Base-by-base conservation (phyloP, 2,888 invertebrate genomes). In the Marasmarcha lunaedactyla region DNA sequence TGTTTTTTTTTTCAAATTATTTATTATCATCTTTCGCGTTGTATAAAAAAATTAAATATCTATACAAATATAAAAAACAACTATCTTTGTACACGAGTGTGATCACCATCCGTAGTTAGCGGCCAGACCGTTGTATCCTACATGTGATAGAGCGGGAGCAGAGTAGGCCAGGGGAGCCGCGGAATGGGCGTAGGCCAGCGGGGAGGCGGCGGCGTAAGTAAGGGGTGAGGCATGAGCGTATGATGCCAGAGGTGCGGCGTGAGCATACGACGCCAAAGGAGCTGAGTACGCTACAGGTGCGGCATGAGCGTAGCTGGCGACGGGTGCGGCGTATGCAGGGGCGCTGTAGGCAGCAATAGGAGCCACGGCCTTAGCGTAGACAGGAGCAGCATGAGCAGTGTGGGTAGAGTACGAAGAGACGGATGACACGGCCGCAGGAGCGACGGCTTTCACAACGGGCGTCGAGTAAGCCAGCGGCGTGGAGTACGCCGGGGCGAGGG, bases 71-170 rank as follows among this genome's bases (percentile, higher is more conserved):
- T 7, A 30, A 6, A 30, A 6, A 30, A 30, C 30, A 30, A 30
- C 30, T 30, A 30, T 10, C 10, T 30, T 30, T 30, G 30, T 30
- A 30, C 30, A 30, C n/a, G 37, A 41, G 13, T 34, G 30, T 10
- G 36, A 26, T 86, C 86, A 89, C 86, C 86, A 89, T 52, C 84
- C 87, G 71, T 89, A 90, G 64, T 68, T 59, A 49, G 86, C 85
- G 48, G 87, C 87, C 42, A 87, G 71, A 42, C 86, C 87, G 42
- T 73, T 70, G 67, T 86, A 87, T 47, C 73, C 66, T 44, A 83
- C 72, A 55, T 86, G 86, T 42, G 87, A 81, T 11, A 85, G 85
- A 44, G 71, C 71, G 38, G 79, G 73, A 38, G 85, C 83, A 25
- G 67, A 67, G 59, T 30, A 30, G 12, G 30, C 30, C 4, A 30